Evolutionary conservation across 2,113 vertebrate species (phyloP), one percentile per base, ranked within the genome.

Genomic region (Megaceryle torquata): DNA sequence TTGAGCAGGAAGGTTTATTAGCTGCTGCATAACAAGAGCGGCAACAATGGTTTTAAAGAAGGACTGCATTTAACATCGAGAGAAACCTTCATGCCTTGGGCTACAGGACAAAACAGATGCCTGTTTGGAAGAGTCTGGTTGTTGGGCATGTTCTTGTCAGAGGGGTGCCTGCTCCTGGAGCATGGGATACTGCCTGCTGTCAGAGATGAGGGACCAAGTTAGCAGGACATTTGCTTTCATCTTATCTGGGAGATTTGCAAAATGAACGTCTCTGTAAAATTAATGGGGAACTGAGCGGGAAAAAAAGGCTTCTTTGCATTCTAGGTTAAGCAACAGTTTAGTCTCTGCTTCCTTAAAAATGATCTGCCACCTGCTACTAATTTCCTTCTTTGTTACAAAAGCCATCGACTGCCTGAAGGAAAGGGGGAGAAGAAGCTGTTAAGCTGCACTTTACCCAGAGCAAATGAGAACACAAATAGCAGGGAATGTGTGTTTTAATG

Each of bases 321-420:
- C 50, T 82, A 87, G 39, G 44, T 94, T 96, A 92, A 93, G 83
- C 74, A 89, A 91, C 53, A 89, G 92, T 94, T 93, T 82, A 92
- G 81, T 77, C 61, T 86, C 70, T 54, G 53, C 70, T 91, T 93
- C 92, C 86, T 95, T 94, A 96, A 95, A 96, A 96, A 91, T 67
- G 15, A 67, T 69, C 92, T 85, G 89, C 95, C 92, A 96, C 96
- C 95, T 96, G 96, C 96, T 91, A 94, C 92, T 94, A 75, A 95
- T 95, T 96, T 95, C 93, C 79, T 93, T 83, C 95, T 94, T 88
- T 88, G 89, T 91, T 93, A 88, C 2, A 1, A 94, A 96, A 96
- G 87, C 71, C 89, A 90, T 80, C 22, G 87, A 93, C 85, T 94
- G 95, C 95, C 93, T 95, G 82, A 95, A 96, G 95, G 84, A 94